Percentiles rank a stretch among this genome's conserved stretches.
Evolutionary conservation across 2,797 vertebrate species (phyloP).

Genomic region (Muscicapa striata): DNA sequence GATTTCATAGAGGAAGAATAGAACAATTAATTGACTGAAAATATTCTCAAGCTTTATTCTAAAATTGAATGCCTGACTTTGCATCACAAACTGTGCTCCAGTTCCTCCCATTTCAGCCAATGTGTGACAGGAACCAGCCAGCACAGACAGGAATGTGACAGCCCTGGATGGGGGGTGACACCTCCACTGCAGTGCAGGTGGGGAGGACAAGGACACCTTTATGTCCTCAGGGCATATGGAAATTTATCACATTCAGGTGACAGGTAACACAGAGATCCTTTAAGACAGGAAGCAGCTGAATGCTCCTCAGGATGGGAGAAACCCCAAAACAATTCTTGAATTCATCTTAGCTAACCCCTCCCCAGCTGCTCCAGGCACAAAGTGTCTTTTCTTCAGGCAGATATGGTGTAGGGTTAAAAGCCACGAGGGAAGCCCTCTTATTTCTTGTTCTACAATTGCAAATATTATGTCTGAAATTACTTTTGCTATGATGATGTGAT

Average conservation of each 20-base stretch:
- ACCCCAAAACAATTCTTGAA: not conserved
- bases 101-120: not conserved
- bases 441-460: not conserved
- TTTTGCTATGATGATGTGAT: not conserved
- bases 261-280: not conserved
- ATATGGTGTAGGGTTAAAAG: not conserved
- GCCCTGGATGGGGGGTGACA: not conserved
- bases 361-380: not conserved
- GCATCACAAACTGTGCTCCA: accelerated
- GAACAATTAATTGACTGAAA: not conserved
- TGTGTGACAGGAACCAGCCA: not conserved
- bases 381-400: not conserved
- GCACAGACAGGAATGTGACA: not conserved
- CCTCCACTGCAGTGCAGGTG: not conserved
- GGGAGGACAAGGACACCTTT: not conserved
- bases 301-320: not conserved
- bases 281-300: not conserved
- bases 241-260: accelerated
- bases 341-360: not conserved
- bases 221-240: accelerated
- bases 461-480: not conserved
- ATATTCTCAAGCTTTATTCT: not conserved
- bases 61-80: not conserved
- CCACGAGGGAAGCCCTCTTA: not conserved
- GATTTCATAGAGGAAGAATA: not conserved